phyloP scores from a whole-genome alignment of 1,140 invertebrate species.

The Drosophila quadrilineata region DNA sequence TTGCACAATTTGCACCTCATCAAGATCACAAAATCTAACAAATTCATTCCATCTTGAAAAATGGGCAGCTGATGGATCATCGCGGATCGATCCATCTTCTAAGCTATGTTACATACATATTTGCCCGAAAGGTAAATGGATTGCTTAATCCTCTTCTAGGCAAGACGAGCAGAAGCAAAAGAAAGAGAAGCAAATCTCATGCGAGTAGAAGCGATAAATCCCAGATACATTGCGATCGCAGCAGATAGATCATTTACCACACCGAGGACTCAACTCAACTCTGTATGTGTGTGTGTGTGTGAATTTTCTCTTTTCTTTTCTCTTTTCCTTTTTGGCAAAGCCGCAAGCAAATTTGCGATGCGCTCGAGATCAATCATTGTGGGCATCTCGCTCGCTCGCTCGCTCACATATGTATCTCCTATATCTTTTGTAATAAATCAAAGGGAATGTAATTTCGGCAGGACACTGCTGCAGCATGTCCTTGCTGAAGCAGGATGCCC shows the following conservation, averaged over 20 bases:
- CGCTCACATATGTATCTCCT: too few species aligned
- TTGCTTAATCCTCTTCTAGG: conserved; percentile 54
- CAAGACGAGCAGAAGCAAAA: conserved; percentile 36
- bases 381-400: too few species aligned
- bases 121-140: conserved; percentile 53
- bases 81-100: conserved; percentile 38
- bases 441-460: conserved; percentile 40
- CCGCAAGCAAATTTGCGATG: conserved; percentile 60
- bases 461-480: conserved; percentile 24
- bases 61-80: conserved; percentile 20
- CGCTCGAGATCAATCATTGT: conserved; percentile 60
- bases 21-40: conserved; percentile 13
- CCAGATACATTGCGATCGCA: too few species aligned
- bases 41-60: not conserved
- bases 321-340: conserved; percentile 44
- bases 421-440: too few species aligned
- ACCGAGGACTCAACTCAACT: too few species aligned
- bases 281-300: too few species aligned
- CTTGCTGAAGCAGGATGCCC: conserved; percentile 53
- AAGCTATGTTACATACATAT: too few species aligned
- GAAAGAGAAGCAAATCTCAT: too few species aligned
- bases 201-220: conserved; percentile 9
- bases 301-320: conserved; percentile 37
- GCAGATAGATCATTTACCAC: too few species aligned
- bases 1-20: not conserved